Percentiles rank a stretch among this genome's conserved stretches.
Conservation (phyloP, 2,797 vertebrate species). For the Pagetopsis macropterus region DNA sequence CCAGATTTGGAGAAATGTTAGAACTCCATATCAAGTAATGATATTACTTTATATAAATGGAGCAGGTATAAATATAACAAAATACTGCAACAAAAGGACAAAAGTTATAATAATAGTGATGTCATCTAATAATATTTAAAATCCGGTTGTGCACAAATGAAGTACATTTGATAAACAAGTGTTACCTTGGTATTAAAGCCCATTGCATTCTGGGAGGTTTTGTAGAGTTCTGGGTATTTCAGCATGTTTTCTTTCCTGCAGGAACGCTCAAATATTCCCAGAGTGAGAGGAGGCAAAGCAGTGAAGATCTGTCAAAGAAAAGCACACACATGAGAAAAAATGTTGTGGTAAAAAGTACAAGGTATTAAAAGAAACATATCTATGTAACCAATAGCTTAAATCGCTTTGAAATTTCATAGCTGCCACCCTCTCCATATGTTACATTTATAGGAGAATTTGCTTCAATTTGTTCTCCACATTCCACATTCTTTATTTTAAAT, state of each 20-base stretch:
- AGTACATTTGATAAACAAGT: neutral
- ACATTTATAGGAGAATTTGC: constrained; percentile 12
- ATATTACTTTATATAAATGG: neutral
- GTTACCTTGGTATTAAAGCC: constrained; percentile 92
- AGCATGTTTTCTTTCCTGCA: constrained; percentile 98
- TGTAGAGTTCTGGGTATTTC: constrained; percentile 98
- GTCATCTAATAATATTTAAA: neutral
- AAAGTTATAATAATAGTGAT: neutral
- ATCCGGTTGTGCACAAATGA: neutral
- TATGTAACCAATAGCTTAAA: neutral
- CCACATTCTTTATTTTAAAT: constrained; percentile 39
- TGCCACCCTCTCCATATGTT: constrained; percentile 30
- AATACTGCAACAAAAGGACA: neutral
- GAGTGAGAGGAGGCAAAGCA: constrained; percentile 94
- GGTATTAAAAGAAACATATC: neutral
- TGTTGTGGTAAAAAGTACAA: neutral
- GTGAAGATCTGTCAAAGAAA: constrained; percentile 90
- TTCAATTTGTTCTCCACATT: constrained; percentile 34
- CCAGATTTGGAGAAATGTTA: neutral
- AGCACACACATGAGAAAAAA: constrained; percentile 6
- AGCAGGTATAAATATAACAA: neutral
- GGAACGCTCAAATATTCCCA: constrained; percentile 98
- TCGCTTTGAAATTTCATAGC: neutral
- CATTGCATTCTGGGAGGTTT: constrained; percentile 96
- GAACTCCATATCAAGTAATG: neutral